Evolutionary conservation across 2,113 vertebrate species (phyloP).

Genomic region (Dryoscopus gambensis): DNA sequence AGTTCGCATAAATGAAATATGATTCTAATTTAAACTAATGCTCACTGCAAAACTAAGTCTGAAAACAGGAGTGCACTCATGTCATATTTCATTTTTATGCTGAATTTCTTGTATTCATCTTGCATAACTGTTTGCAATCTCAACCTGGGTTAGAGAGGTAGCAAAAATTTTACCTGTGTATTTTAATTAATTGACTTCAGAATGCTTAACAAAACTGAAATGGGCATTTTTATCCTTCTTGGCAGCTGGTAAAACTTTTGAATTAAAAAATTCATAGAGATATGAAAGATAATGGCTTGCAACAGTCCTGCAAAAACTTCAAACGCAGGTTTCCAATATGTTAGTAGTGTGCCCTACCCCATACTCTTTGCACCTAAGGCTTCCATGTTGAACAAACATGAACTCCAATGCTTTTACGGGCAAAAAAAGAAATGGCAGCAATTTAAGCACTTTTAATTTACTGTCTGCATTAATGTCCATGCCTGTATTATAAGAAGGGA

Average conservation of each 20-base stretch:
- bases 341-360: background rate
- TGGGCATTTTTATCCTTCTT: background rate
- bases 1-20: background rate
- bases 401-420: background rate
- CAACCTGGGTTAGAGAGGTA: background rate
- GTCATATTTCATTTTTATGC: background rate
- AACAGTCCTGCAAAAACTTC: background rate
- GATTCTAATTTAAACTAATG: background rate
- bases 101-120: background rate
- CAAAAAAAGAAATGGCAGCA: background rate
- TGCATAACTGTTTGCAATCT: background rate
- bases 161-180: background rate
- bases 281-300: background rate
- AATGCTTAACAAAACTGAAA: background rate
- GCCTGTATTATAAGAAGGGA: background rate
- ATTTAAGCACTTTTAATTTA: background rate
- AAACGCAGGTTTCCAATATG: background rate
- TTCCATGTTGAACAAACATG: background rate
- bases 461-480: background rate
- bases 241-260: background rate
- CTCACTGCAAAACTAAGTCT: background rate
- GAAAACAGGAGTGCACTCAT: background rate
- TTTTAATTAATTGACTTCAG: background rate
- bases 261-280: background rate
- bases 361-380: background rate